A percentile compares a stretch with the other conserved stretches of the same genome.
Conservation (phyloP, 2,888 invertebrate species). For the Polyploca ridens region DNA sequence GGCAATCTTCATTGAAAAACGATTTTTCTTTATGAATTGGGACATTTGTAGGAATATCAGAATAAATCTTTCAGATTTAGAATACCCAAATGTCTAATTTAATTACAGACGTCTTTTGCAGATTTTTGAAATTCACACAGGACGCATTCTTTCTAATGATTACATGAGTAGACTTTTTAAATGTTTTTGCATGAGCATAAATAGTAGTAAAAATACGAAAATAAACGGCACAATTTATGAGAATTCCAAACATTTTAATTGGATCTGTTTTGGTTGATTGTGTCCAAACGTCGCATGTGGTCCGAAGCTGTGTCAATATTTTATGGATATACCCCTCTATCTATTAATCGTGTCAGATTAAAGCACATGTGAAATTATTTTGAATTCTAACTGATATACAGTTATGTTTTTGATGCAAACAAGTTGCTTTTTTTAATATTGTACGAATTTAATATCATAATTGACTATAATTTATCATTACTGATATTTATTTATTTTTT, state of each 20-base stretch:
- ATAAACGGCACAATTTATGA: conserved; percentile 20
- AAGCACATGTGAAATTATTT: conserved; percentile 15
- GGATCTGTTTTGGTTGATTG: conserved; percentile 22
- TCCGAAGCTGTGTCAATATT: conserved; percentile 24
- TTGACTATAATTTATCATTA: not conserved
- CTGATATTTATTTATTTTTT: no score
- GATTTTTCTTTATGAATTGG: not conserved
- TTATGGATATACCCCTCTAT: conserved; percentile 29
- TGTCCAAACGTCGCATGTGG: conserved; percentile 20
- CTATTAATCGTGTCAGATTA: conserved; percentile 33
- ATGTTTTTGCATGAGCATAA: not conserved
- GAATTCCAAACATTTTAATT: conserved; percentile 22
- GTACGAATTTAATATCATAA: not conserved
- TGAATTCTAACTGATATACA: not conserved
- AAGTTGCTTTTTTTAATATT: not conserved
- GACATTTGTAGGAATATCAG: no score
- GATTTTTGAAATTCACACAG: no score
- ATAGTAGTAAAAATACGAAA: not conserved
- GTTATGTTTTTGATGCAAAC: not conserved
- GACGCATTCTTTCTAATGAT: not conserved
- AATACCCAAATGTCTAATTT: no score
- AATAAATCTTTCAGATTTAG: no score
- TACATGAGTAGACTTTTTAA: not conserved
- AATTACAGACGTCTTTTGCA: no score
- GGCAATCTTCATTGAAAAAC: not conserved